Conservation (phyloP, 37 sponge, comb jelly and placozoan genomes). For the Crambe crambe region DNA sequence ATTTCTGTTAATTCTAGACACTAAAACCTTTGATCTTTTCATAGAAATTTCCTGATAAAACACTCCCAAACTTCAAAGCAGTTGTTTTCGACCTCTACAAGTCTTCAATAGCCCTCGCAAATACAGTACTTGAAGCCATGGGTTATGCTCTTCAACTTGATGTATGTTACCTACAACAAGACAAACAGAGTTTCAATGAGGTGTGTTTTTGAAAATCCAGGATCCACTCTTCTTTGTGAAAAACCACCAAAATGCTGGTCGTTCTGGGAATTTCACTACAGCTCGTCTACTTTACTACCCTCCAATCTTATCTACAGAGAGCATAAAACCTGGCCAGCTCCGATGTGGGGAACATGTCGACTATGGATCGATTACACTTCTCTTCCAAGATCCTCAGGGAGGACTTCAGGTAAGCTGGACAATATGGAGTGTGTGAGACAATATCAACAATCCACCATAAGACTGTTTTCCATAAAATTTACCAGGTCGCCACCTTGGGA, state of each 20-base stretch:
- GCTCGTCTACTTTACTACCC: conserved; percentile 68
- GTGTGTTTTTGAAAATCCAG: conserved; percentile 1
- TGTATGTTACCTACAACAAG: too few species aligned
- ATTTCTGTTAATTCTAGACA: not conserved
- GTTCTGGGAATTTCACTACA: conserved; percentile 33
- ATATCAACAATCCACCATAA: too few species aligned
- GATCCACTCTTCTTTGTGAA: conserved; percentile 66
- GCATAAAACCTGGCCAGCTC: conserved; percentile 65
- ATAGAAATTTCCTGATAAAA: conserved; percentile 36
- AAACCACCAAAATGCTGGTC: conserved; percentile 21
- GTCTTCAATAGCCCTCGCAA: conserved; percentile 4
- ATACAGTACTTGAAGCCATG: conserved; percentile 52
- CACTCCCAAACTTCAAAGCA: conserved; percentile 26
- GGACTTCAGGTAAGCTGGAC: conserved; percentile 56
- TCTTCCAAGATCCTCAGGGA: conserved; percentile 70
- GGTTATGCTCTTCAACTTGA: conserved; percentile 50
- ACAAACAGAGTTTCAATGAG: not conserved
- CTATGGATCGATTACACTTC: conserved; percentile 76
- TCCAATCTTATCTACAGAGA: conserved; percentile 17
- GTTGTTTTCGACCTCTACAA: conserved; percentile 4
- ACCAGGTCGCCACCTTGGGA: too few species aligned
- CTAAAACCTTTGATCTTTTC: not conserved
- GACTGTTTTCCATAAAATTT: too few species aligned
- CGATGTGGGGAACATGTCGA: conserved; percentile 83
- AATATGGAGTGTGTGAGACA: too few species aligned